These are phyloP conservation scores for Arothron firmamentum DNA, from an alignment of 2,113 vertebrate species.

Conservation along the genomic window DNA sequence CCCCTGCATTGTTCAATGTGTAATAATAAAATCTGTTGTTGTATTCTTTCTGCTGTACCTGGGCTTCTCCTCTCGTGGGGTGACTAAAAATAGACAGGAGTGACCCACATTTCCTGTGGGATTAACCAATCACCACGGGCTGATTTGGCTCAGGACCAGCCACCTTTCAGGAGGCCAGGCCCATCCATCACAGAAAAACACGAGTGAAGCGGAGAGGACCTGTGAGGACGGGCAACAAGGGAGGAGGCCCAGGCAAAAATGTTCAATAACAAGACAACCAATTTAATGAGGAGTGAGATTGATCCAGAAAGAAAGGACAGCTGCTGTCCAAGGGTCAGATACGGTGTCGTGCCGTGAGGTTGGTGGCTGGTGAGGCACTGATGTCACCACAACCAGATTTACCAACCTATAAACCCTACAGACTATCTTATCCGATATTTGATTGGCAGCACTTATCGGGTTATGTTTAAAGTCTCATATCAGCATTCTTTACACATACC, in stretches of 20 bases:
- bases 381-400: too few species aligned
- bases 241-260: background rate
- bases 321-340: slow-evolving; percentile 1
- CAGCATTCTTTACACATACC: too few species aligned
- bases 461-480: too few species aligned
- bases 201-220: slow-evolving; percentile 26
- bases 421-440: too few species aligned
- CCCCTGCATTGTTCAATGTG: background rate
- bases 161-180: slow-evolving; percentile 21
- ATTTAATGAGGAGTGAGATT: slow-evolving; percentile 34
- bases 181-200: slow-evolving; percentile 44
- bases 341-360: too few species aligned
- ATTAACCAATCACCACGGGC: slow-evolving; percentile 48
- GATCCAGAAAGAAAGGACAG: slow-evolving; percentile 18
- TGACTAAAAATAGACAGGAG: slow-evolving; percentile 48
- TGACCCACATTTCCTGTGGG: slow-evolving; percentile 62
- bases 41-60: slow-evolving; percentile 26
- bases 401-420: too few species aligned
- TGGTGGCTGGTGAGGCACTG: too few species aligned
- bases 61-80: slow-evolving; percentile 30
- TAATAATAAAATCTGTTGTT: slow-evolving; percentile 3
- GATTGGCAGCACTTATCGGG: too few species aligned
- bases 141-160: slow-evolving; percentile 45
- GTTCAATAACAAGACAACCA: slow-evolving; percentile 32
- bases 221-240: background rate